These are phyloP conservation scores for Linnaemya tessellans DNA, from an alignment of 2,888 invertebrate genomes.

Conservation along the genomic window DNA sequence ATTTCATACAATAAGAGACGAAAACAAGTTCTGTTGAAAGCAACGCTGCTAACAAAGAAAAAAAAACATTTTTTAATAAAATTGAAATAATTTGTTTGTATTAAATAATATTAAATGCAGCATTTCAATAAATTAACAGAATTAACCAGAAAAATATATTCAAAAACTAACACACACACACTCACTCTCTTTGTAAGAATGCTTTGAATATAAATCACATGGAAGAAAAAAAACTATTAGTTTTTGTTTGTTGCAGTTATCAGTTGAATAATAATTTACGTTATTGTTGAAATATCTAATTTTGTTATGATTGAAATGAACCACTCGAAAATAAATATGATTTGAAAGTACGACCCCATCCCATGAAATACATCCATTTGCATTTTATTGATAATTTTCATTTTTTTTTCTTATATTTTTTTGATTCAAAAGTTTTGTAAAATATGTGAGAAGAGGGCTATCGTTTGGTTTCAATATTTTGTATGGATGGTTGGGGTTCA, in stretches of 20 bases:
- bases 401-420: background rate
- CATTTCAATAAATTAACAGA: conserved; percentile 52
- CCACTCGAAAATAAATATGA: conserved; percentile 66
- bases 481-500: conserved; percentile 37
- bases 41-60: background rate
- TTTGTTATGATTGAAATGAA: conserved; percentile 71
- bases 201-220: conserved; percentile 43
- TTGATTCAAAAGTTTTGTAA: conserved; percentile 14
- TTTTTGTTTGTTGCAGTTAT: conserved; percentile 14
- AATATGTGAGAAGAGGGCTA: conserved; percentile 31
- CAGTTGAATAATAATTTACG: conserved; percentile 63
- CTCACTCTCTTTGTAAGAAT: background rate
- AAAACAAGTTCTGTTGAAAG: conserved; percentile 1
- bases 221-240: background rate
- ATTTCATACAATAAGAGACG: conserved; percentile 3
- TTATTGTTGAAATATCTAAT: conserved; percentile 70
- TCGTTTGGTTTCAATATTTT: conserved; percentile 21
- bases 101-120: conserved; percentile 33
- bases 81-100: conserved; percentile 45
- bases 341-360: conserved; percentile 38
- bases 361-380: conserved; percentile 12
- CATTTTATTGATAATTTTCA: conserved; percentile 58
- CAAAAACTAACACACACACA: conserved; percentile 3
- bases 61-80: conserved; percentile 3
- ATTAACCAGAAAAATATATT: conserved; percentile 14